Percentiles rank a stretch among this genome's conserved stretches.
These are phyloP conservation scores for Euthynnus affinis DNA, from an alignment of 2,797 vertebrate genomes.

Conservation along the genomic window DNA sequence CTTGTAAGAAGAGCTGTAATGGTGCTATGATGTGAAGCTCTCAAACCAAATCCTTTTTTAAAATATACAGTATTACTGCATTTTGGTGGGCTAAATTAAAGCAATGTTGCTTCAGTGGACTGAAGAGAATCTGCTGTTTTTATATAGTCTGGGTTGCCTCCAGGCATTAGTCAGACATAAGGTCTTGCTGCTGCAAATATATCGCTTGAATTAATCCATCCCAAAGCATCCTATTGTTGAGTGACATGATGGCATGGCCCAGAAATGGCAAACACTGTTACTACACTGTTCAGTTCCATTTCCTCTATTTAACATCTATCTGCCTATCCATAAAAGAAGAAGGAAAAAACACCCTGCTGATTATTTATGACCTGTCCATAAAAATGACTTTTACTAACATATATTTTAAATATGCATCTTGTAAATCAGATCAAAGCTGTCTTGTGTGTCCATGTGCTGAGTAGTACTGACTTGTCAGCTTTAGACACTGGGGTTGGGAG, in stretches of 20 bases:
- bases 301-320: conserved; percentile 6
- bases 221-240: conserved; percentile 34
- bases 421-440: conserved; percentile 15
- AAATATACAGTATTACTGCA: not conserved
- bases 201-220: conserved; percentile 24
- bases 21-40: conserved; percentile 22
- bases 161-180: conserved; percentile 6
- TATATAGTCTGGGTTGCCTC: not conserved
- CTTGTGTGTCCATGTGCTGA: conserved; percentile 15
- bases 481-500: conserved; percentile 29
- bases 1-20: conserved; percentile 24
- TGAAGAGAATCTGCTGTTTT: not conserved
- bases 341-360: not conserved
- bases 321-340: not conserved
- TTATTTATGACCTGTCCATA: conserved; percentile 13
- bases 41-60: not conserved
- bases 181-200: conserved; percentile 22
- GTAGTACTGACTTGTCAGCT: conserved; percentile 26
- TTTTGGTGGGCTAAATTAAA: not conserved
- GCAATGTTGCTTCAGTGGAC: not conserved
- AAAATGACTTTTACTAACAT: conserved; percentile 15
- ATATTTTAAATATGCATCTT: conserved; percentile 13
- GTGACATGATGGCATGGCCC: conserved; percentile 36
- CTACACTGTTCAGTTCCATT: conserved; percentile 6
- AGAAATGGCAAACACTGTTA: conserved; percentile 48